Evolutionary conservation across 2,113 vertebrate species (phyloP).

Genomic region (Mus musculus): DNA sequence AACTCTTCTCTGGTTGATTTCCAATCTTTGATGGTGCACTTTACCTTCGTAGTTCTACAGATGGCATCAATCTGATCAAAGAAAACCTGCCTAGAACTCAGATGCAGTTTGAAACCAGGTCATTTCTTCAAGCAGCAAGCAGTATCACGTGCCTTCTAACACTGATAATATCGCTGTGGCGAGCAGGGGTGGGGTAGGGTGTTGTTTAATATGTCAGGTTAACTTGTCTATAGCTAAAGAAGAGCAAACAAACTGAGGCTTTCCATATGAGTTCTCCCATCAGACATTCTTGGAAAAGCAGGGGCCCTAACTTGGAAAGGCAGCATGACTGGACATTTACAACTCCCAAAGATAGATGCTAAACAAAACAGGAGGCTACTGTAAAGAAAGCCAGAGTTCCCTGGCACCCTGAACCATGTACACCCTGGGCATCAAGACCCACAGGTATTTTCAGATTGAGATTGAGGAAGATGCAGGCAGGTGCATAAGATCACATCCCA

Average conservation of each 20-base stretch:
- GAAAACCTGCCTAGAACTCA: constrained; percentile 47
- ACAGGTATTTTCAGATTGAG: neutral
- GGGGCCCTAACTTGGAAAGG: neutral
- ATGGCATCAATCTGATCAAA: neutral
- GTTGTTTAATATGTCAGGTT: constrained; percentile 52
- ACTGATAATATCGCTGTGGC: constrained; percentile 78
- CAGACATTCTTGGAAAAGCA: neutral
- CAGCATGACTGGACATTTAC: neutral
- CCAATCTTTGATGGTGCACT: neutral
- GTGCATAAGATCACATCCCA: constrained; percentile 20
- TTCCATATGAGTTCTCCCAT: neutral
- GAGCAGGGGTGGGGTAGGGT: constrained; percentile 37
- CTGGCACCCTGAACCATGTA: neutral
- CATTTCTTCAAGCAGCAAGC: constrained; percentile 68
- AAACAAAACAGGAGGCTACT: neutral
- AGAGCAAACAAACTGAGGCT: neutral
- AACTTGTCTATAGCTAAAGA: constrained; percentile 23
- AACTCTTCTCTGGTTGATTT: neutral
- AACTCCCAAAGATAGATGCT: neutral
- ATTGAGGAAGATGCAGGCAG: constrained; percentile 17
- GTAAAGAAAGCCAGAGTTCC: constrained; percentile 29
- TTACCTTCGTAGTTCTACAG: neutral
- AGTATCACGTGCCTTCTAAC: constrained; percentile 69
- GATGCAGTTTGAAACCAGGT: constrained; percentile 75
- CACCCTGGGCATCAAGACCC: neutral